Evolutionary conservation across 2,888 invertebrate species (phyloP).

Genomic region (Morpho achilles): DNA sequence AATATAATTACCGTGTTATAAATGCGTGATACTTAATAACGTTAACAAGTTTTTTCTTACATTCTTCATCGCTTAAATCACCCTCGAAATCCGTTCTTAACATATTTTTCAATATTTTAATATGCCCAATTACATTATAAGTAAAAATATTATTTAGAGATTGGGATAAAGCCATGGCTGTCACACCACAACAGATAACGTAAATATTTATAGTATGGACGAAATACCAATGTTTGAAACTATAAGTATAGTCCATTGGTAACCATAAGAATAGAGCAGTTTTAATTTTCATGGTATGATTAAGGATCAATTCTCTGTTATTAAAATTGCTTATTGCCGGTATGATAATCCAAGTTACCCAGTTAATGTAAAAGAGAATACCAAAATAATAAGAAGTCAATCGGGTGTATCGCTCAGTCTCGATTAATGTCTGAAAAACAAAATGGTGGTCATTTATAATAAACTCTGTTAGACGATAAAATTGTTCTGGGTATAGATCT

Average conservation of each 20-base stretch:
- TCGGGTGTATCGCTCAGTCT: conserved; percentile 32
- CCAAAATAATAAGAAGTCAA: conserved; percentile 27
- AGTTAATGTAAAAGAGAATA: conserved; percentile 26
- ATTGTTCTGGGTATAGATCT: no score
- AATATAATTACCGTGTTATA: conserved; percentile 32
- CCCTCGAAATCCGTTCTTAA: conserved; percentile 29
- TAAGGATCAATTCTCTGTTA: conserved; percentile 33
- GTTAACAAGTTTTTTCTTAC: conserved; percentile 31
- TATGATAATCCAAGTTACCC: conserved; percentile 31
- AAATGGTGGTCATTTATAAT: not conserved
- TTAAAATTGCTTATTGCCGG: conserved; percentile 33
- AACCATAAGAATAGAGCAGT: conserved; percentile 40
- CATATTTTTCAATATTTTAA: conserved; percentile 38
- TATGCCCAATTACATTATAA: conserved; percentile 42
- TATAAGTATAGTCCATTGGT: conserved; percentile 43
- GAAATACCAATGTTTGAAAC: conserved; percentile 35
- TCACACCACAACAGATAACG: conserved; percentile 23
- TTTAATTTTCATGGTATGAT: conserved; percentile 36
- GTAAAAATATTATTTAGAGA: conserved; percentile 36
- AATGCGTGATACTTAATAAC: conserved; percentile 39
- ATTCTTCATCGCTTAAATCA: conserved; percentile 29
- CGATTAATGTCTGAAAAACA: conserved; percentile 34
- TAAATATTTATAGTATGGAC: conserved; percentile 33
- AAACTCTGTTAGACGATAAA: no score
- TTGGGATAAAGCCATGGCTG: conserved; percentile 32